Evolutionary conservation across 2,113 vertebrate species (phyloP), one percentile per base, ranked within the genome.

Genomic region (Pedionomus torquatus): DNA sequence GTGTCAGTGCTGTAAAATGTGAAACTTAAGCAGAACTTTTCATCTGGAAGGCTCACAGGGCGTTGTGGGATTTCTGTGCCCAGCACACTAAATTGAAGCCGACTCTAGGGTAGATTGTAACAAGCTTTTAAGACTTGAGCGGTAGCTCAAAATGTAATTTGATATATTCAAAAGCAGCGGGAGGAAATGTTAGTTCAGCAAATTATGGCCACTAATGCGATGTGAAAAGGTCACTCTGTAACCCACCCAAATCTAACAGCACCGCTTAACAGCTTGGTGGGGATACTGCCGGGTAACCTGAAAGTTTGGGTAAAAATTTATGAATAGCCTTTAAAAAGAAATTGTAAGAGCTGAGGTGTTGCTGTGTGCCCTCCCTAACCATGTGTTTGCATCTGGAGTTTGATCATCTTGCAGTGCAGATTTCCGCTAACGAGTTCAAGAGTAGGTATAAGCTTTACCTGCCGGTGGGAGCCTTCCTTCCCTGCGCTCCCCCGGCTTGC

Each of bases 141-240:
- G 0, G 28, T n/a, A 60, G 46, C 89, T 95, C 66, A 41, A 4
- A 4, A 85, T 80, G 21, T 58, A 2, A 54, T 78, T 88, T 81
- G 68, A 65, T 94, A 11, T n/a, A 37, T 93, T 77, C 48, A 60
- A n/a, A 86, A 91, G 70, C 85, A 89, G 82, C 54, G 58, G 58
- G 84, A 94, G 77, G 55, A 89, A 52, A 51, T 77, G 58, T 71
- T 75, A 78, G 43, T 60, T 89, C 48, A 69, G 69, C 76, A 87
- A 39, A 61, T 74, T 46, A 31, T 5, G 83, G 44, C 49, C 30
- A 17, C 41, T 49, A 3, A 54, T 15, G 54, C 18, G 68, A 51
- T 83, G 37, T 63, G 52, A 35, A 65, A 70, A 65, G 81, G 71
- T 94, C 76, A 28, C 37, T 54, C 46, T 41, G 18, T 69, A 79